Base-by-base conservation (phyloP, 2,797 vertebrate species). In the Enteromius viviparus region DNA sequence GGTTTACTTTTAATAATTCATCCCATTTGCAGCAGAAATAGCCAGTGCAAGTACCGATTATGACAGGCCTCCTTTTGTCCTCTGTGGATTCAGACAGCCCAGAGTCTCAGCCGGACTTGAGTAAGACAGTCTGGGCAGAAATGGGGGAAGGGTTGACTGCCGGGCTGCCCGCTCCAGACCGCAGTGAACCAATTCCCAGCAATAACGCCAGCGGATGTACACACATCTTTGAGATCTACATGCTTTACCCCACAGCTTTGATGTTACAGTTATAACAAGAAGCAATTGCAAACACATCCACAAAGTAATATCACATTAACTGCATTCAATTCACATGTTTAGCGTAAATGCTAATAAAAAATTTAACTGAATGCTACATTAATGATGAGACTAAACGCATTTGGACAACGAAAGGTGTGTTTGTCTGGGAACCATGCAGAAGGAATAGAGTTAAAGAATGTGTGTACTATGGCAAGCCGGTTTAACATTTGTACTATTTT, bases 21-120 rank as follows among this genome's bases (percentile, higher is more conserved):
- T 83, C 66, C 37, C 82, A 78, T 78, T 78, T 37, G 75, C 40
- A 40, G 26, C 82, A 71, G 75, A 83, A 78, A 64, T 71, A 83
- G 82, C 66, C 66, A 29, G 65, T 15, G 37, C 37, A 74, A 74
- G 71, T 72, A 21, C 87, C 76, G 65, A 84, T 88, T 84, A 85
- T 80, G 76, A 84, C 49, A 71, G 80, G 76, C 83, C 53, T 26
- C 26, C 85, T 86, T 88, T 86, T 78, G 87, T 88, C 85, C 82
- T 84, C 76, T 66, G 72, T 65, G 75, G 80, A 81, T 84, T 87
- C 85, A 88, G 85, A 85, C 78, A 84, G 80, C 82, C 66, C 78
- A 60, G 76, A 78, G 65, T 82, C 76, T 77, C 74, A 77, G 83
- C 77, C 32, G 42, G 70, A 68, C 84, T 78, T 60, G 77, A 76